phyloP scores from a whole-genome alignment of 2,797 vertebrate genomes.

The Natrix natrix region DNA sequence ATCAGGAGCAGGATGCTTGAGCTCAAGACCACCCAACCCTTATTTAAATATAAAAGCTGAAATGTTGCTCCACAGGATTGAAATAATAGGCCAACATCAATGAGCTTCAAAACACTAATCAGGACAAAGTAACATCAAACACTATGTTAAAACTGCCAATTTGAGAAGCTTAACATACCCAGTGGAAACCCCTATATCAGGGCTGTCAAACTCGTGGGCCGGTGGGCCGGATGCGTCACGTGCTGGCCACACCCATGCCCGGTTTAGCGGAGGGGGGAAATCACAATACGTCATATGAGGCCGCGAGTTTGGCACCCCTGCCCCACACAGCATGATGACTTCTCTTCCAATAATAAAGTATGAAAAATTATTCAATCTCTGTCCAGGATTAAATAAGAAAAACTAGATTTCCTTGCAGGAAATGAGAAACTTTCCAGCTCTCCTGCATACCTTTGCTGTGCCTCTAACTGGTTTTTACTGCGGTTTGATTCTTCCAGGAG shows the following conservation, averaged over 20 bases:
- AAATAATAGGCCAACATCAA: neutral
- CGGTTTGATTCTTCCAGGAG: slow-evolving; percentile 85
- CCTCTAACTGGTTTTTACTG: slow-evolving; percentile 79
- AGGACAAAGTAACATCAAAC: neutral
- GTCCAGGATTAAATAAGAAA: neutral
- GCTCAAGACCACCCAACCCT: neutral
- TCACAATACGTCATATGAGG: too few relatives aligned
- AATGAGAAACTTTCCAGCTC: neutral
- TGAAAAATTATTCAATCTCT: neutral
- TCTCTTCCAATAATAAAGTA: neutral
- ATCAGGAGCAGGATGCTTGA: neutral
- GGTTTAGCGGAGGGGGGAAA: too few relatives aligned
- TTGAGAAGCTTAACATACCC: neutral
- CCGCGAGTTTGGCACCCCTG: too few relatives aligned
- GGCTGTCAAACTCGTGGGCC: too few relatives aligned
- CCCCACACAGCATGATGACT: neutral
- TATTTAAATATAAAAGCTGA: neutral
- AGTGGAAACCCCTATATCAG: neutral
- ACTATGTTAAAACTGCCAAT: neutral
- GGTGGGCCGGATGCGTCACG: too few relatives aligned
- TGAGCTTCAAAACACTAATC: neutral
- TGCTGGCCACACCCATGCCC: too few relatives aligned
- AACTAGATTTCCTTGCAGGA: neutral
- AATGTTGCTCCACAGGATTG: neutral
- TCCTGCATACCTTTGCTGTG: slow-evolving; percentile 76